Base-by-base conservation (phyloP, 2,797 vertebrate genomes). In the Alauda arvensis region DNA sequence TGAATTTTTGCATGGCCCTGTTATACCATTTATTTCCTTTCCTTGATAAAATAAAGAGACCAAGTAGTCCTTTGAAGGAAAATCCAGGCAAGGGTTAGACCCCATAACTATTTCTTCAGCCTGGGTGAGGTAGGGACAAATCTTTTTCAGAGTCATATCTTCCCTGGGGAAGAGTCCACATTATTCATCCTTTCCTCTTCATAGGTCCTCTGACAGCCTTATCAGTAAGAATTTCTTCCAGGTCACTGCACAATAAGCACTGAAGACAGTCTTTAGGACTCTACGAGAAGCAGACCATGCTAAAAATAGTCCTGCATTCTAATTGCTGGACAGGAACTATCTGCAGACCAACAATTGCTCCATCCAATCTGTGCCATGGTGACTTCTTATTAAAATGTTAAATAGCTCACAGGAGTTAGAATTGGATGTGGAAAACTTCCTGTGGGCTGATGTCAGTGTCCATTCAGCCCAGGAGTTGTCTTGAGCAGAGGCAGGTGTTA, bases 191-290 rank as follows among this genome's bases (percentile, higher is more conserved):
- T 83, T 79, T 83, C 66, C 11, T 87, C 42, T 71, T 80, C 66
- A 59, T 56, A 49, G 55, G 19, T 85, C 42, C 40, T 77, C 66
- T 86, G 83, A 71, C 83, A 93, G 52, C 45, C 59, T 89, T 68
- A 77, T 67, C 71, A 82, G 85, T 51, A 85, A 67, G 80, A 76
- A 68, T 75, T 93, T 75, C 76, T 91, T 89, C 83, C 83, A 89
- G 72, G 81, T 88, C 89, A 82, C 43, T 83, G 60, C 77, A 83
- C 63, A 66, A 37, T 21, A 48, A 78, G 26, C 48, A 83, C 0
- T 0, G 61, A 86, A 88, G 26, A 26, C 14, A 81, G 2, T 75
- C 57, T 87, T 74, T 33, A 51, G 53, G 62, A 37, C 29, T 80
- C 29, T 2, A n/a, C 39, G 26, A 23, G 60, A 75, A 77, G 21